Evolutionary conservation across 1,140 invertebrate genomes (phyloP).

Genomic region (Neodiprion fabricii): DNA sequence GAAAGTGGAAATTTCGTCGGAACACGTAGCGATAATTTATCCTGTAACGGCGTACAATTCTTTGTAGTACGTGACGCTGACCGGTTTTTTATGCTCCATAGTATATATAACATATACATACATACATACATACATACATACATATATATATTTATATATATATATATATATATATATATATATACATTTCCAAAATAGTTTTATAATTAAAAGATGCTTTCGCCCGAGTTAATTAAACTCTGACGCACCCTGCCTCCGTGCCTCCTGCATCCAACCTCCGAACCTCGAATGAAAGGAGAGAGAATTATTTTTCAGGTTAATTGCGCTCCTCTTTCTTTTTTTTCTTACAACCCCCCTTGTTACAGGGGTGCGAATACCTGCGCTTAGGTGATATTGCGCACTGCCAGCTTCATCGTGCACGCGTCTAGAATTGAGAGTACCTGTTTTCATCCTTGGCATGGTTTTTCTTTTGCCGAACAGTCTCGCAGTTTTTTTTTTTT

Average conservation of each 20-base stretch:
- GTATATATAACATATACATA: background rate
- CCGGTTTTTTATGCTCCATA: background rate
- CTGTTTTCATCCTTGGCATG: background rate
- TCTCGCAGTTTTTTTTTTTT: too few relatives aligned
- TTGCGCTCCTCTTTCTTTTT: conserved; percentile 32
- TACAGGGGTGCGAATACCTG: conserved; percentile 12
- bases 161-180: background rate
- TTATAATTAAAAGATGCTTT: conserved; percentile 48
- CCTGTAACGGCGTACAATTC: too few relatives aligned
- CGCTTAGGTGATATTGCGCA: conserved; percentile 29
- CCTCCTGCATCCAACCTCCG: background rate
- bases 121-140: background rate
- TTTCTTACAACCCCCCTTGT: background rate
- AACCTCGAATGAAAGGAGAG: conserved; percentile 18
- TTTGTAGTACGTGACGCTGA: too few relatives aligned
- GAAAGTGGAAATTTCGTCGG: too few relatives aligned
- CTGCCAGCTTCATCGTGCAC: conserved; percentile 15
- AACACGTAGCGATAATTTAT: too few relatives aligned
- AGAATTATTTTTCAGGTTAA: conserved; percentile 50
- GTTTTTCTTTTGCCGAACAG: too few relatives aligned
- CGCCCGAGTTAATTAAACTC: conserved; percentile 49
- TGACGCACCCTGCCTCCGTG: background rate
- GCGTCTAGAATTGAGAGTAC: background rate
- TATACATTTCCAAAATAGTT: conserved; percentile 23
- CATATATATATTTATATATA: background rate